phyloP scores from a whole-genome alignment of 2,797 vertebrate species.

The Micrastur ruficollis region DNA sequence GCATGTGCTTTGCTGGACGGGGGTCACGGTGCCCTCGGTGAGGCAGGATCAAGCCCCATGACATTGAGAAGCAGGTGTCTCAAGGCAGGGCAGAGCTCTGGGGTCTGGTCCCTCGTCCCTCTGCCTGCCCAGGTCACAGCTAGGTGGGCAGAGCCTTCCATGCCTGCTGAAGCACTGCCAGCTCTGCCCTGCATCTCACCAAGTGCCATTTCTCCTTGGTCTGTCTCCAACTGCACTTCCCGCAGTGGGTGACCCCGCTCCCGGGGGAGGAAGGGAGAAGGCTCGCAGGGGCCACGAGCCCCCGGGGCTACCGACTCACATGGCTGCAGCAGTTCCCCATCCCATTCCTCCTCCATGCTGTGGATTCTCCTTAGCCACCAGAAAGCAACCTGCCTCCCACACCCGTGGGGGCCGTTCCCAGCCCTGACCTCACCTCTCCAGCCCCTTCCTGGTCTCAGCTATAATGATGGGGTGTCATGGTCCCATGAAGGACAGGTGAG shows the following conservation, averaged over 20 bases:
- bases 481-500: background rate
- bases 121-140: background rate
- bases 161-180: background rate
- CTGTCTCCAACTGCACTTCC: background rate
- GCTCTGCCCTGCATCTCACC: background rate
- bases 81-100: too few species aligned
- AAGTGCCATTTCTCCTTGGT: background rate
- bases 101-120: background rate
- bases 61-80: background rate
- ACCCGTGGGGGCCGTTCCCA: rapidly evolving
- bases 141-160: background rate
- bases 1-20: background rate
- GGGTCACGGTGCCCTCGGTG: background rate
- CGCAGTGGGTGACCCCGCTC: rapidly evolving
- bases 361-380: background rate
- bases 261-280: background rate
- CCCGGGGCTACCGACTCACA: rapidly evolving
- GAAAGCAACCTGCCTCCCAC: background rate
- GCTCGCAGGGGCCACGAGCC: rapidly evolving
- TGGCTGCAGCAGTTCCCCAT: background rate
- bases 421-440: background rate
- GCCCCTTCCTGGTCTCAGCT: background rate
- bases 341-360: background rate
- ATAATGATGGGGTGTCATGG: background rate
- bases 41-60: background rate